These are phyloP conservation scores for Urophycis tenuis DNA, from an alignment of 2,797 vertebrate genomes.

Conservation along the genomic window DNA sequence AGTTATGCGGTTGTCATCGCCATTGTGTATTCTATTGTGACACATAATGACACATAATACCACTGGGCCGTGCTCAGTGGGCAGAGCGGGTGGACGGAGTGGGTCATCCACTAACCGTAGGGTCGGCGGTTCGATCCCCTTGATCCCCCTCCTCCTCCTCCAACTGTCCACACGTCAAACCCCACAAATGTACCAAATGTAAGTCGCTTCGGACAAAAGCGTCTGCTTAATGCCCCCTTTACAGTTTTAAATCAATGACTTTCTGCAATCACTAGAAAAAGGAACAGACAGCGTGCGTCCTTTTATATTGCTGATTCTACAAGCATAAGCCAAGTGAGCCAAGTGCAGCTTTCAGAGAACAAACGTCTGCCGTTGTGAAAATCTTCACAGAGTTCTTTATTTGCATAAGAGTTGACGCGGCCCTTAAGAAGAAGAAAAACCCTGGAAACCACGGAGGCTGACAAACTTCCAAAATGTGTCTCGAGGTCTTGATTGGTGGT, in stretches of 20 bases:
- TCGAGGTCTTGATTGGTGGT: constrained; percentile 44
- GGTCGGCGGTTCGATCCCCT: too few species aligned
- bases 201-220: too few species aligned
- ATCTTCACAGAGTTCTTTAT: not conserved
- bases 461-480: constrained; percentile 35
- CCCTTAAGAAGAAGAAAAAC: not conserved
- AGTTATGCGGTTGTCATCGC: not conserved
- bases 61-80: too few species aligned
- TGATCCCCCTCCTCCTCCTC: too few species aligned
- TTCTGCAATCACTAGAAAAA: not conserved
- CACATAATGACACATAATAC: too few species aligned
- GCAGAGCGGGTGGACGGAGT: too few species aligned
- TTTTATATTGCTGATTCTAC: not conserved
- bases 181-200: too few species aligned
- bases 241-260: not conserved
- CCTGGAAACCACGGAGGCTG: constrained; percentile 34
- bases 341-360: not conserved
- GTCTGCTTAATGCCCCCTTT: too few species aligned
- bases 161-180: too few species aligned
- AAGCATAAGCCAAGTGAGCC: not conserved
- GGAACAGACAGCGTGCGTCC: not conserved
- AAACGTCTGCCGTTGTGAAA: constrained; percentile 7
- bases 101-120: too few species aligned
- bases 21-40: not conserved
- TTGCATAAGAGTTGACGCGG: not conserved